A percentile compares a stretch with the other conserved stretches of the same genome.
Evolutionary conservation across 2,797 vertebrate species (phyloP).

Genomic region (Tiaroga cobitis): DNA sequence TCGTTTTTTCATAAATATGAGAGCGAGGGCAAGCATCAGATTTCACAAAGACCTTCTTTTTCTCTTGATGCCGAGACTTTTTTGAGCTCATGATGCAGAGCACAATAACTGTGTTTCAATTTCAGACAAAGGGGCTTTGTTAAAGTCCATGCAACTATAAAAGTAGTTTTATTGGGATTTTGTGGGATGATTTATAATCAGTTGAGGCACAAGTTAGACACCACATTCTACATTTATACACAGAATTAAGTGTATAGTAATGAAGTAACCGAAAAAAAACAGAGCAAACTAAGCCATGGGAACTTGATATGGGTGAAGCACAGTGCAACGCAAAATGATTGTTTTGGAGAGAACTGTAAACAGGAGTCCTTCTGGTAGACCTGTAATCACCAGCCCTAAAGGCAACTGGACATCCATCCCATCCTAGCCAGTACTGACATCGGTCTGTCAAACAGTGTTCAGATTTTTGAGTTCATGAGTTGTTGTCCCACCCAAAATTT

Average conservation of each 20-base stretch:
- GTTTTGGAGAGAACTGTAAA: constrained; percentile 51
- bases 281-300: constrained; percentile 13
- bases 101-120: constrained; percentile 50
- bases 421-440: constrained; percentile 43
- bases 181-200: constrained; percentile 9
- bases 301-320: constrained; percentile 41
- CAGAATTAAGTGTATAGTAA: not conserved
- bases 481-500: not conserved
- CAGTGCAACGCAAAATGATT: constrained; percentile 54
- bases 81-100: constrained; percentile 21
- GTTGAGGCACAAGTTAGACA: constrained; percentile 5
- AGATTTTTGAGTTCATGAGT: not conserved
- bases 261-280: not conserved
- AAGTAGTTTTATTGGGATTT: constrained; percentile 20
- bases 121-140: constrained; percentile 56
- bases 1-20: not conserved
- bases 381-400: constrained; percentile 61
- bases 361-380: constrained; percentile 50
- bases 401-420: constrained; percentile 32
- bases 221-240: not conserved
- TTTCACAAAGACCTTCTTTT: constrained; percentile 41
- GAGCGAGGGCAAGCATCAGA: constrained; percentile 5
- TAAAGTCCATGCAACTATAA: constrained; percentile 23
- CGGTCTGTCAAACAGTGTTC: constrained; percentile 22
- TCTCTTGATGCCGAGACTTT: constrained; percentile 22